Conservation (phyloP, 2,888 invertebrate genomes). For the Nycteola revayana region DNA sequence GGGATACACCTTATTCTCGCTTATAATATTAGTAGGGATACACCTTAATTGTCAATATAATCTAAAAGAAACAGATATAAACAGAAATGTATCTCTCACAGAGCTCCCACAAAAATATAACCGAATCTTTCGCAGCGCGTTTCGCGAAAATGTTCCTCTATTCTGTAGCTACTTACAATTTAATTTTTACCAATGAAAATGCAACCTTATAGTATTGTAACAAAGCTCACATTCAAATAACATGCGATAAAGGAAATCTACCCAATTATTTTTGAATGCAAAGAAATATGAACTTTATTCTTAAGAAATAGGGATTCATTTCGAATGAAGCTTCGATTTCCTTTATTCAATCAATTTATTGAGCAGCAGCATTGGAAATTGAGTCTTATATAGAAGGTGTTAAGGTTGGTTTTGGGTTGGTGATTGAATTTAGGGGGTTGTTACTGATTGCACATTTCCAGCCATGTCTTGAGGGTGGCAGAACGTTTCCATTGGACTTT, state of each 20-base stretch:
- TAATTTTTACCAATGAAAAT: slow-evolving; percentile 9
- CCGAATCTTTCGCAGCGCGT: slow-evolving; percentile 26
- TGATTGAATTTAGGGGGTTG: slow-evolving; percentile 49
- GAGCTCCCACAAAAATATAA: slow-evolving; percentile 22
- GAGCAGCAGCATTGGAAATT: slow-evolving; percentile 16
- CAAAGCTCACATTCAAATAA: slow-evolving; percentile 6
- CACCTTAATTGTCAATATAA: no score
- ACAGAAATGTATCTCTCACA: neutral
- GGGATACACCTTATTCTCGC: neutral
- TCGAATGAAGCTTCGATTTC: neutral
- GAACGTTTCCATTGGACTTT: slow-evolving; percentile 51
- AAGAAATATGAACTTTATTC: slow-evolving; percentile 9
- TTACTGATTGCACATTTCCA: slow-evolving; percentile 55
- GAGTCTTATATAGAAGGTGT: neutral
- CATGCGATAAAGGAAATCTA: slow-evolving; percentile 20
- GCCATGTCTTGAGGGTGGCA: slow-evolving; percentile 43
- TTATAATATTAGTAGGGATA: neutral
- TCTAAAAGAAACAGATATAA: no score
- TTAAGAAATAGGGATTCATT: rapidly evolving
- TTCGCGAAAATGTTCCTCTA: slow-evolving; percentile 9
- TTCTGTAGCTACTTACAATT: slow-evolving; percentile 14
- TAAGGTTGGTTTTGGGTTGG: slow-evolving; percentile 39
- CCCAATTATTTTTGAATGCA: slow-evolving; percentile 9
- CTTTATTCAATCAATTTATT: slow-evolving; percentile 44
- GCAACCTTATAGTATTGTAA: rapidly evolving